Conservation (phyloP, 1,140 invertebrate species). For the Bombus confusus region DNA sequence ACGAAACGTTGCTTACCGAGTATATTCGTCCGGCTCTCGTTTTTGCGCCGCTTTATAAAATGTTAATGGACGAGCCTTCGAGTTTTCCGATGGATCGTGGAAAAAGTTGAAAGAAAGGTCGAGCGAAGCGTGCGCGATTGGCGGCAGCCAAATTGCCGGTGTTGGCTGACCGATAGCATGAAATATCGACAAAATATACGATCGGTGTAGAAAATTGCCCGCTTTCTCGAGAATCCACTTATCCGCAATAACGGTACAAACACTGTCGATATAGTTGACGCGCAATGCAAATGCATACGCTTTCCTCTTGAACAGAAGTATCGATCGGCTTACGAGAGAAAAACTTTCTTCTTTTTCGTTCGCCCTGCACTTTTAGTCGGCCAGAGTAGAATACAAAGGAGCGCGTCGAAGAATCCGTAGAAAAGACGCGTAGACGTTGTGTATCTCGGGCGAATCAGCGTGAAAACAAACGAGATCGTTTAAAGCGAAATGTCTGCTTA, state of each 20-base stretch:
- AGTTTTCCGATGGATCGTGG: not conserved
- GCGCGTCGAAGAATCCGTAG: not conserved
- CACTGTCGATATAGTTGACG: conserved; percentile 22
- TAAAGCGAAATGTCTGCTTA: not conserved
- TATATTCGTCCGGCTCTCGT: not conserved
- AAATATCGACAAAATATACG: not conserved
- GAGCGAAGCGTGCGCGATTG: too few species aligned
- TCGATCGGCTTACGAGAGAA: not conserved
- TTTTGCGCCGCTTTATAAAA: too few species aligned
- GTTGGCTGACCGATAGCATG: not conserved
- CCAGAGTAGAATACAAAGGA: not conserved
- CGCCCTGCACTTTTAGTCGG: not conserved
- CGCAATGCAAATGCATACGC: conserved; percentile 8
- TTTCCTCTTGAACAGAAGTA: conserved; percentile 11
- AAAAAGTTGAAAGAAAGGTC: not conserved
- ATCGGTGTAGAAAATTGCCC: conserved; percentile 35
- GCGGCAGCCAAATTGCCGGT: not conserved
- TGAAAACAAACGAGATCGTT: not conserved
- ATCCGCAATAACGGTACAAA: conserved; percentile 19
- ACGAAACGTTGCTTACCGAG: not conserved
- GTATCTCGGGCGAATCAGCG: not conserved
- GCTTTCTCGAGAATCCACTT: conserved; percentile 38
- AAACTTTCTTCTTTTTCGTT: conserved; percentile 1
- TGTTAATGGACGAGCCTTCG: not conserved
- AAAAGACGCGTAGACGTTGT: not conserved